These are phyloP conservation scores for Coleophora deauratella DNA, from an alignment of 2,888 invertebrate genomes.

Conservation along the genomic window DNA sequence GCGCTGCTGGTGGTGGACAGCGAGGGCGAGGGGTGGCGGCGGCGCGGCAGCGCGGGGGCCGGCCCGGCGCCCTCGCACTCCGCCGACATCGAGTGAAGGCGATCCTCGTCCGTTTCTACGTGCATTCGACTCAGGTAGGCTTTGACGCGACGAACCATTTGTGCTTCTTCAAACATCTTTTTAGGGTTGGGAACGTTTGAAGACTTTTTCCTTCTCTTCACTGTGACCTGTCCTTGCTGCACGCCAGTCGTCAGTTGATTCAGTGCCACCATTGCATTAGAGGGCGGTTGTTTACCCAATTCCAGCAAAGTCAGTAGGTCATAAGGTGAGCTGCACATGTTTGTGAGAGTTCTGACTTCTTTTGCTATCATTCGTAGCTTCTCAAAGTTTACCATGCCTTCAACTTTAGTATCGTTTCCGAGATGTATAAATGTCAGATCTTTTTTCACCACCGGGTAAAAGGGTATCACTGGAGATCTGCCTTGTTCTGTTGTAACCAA, in stretches of 20 bases:
- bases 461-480: slow-evolving; percentile 88
- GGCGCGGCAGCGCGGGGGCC: slow-evolving; percentile 77
- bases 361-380: slow-evolving; percentile 99
- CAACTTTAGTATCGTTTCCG: slow-evolving; percentile 94
- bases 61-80: slow-evolving; percentile 88
- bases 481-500: slow-evolving; percentile 92
- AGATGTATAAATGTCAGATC: slow-evolving; percentile 98
- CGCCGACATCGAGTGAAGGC: slow-evolving; percentile 89
- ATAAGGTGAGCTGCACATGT: slow-evolving; percentile 96
- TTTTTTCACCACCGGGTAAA: slow-evolving; percentile 93
- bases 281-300: slow-evolving; percentile 88
- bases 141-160: slow-evolving; percentile 98
- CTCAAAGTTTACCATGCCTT: slow-evolving; percentile 96
- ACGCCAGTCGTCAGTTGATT: slow-evolving; percentile 88
- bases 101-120: slow-evolving; percentile 93
- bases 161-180: slow-evolving; percentile 99
- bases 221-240: slow-evolving; percentile 85
- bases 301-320: slow-evolving; percentile 90
- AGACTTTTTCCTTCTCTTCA: slow-evolving; percentile 91
- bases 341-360: slow-evolving; percentile 90
- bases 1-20: slow-evolving; percentile 94
- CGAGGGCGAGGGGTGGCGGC: slow-evolving; percentile 94
- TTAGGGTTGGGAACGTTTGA: slow-evolving; percentile 94
- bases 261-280: slow-evolving; percentile 90
- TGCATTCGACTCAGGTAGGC: slow-evolving; percentile 95